Evolutionary conservation across 2,797 vertebrate genomes (phyloP), one percentile per base, ranked within the genome.

Genomic region (Mus minutoides): DNA sequence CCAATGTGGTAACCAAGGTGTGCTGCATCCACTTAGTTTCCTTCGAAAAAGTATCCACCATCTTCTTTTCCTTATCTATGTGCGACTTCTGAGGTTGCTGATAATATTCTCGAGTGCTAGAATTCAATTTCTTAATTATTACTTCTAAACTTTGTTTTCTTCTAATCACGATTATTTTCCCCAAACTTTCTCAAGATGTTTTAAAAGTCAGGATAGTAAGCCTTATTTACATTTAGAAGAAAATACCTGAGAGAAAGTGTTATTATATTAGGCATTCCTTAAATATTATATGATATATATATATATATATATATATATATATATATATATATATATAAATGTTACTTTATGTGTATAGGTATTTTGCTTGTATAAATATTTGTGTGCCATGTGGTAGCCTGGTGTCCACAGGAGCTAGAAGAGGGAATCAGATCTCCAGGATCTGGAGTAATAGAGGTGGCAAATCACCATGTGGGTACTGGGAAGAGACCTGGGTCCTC

Each of bases 211-310:
- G n/a, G 3, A 67, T 54, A 64, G 2, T 94, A 89, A 87, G 49
- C 11, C 11, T 67, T 79, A 77, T 82, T 91, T 88, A 90, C 17
- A 92, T 86, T 26, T 21, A 34, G 3, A 58, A 71, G 92, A 90
- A 94, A 96, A 86, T 3, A 94, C 37, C 0, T 76, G 16, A 91
- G 75, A 43, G 67, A 84, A 91, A 95, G 62, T 87, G 75, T 46
- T 88, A 17, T 88, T n/a, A 24, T 89, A 73, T 69, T 76, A 58
- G 22, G 46, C 56, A 89, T 85, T 94, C 90, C 34, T 88, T 29
- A 87, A 88, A 78, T 75, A 71, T 6, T 49, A 43, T 49, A n/a
- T 64, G 37, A 14, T 62, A 4, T 24, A 58, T 58, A 37, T 46
- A 31, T 49, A 17, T 34, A 58, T 58, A 37, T 46, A 31, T 49